A percentile compares a stretch with the other conserved stretches of the same genome.
phyloP scores from a whole-genome alignment of 1,140 invertebrate genomes.

The Zaprionus ghesquierei region DNA sequence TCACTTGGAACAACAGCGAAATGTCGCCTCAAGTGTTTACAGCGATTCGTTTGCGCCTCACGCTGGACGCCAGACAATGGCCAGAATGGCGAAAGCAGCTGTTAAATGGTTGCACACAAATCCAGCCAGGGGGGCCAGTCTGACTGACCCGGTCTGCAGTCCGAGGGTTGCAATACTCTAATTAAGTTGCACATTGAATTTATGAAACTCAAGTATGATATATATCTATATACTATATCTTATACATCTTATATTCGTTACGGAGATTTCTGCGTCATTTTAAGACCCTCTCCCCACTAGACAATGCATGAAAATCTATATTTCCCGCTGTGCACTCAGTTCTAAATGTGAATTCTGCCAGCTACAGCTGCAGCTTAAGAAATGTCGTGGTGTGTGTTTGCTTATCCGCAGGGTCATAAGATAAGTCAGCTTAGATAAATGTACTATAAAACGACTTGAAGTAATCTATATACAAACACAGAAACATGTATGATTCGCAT shows the following conservation, averaged over 20 bases:
- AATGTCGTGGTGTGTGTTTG: neutral
- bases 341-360: neutral
- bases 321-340: neutral
- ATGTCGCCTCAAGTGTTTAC: neutral
- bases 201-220: neutral
- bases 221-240: too few relatives aligned
- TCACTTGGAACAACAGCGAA: neutral
- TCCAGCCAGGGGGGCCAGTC: neutral
- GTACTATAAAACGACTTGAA: neutral
- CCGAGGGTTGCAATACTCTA: neutral
- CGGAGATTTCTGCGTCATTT: too few relatives aligned
- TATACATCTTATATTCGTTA: too few relatives aligned
- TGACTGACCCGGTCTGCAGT: neutral
- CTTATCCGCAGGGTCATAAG: neutral
- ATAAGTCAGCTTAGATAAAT: conserved; percentile 1
- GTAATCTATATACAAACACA: neutral
- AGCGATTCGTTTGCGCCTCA: neutral
- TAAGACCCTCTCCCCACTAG: too few relatives aligned
- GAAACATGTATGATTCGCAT: neutral
- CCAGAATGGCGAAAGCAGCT: neutral
- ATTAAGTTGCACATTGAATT: neutral
- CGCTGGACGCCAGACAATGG: neutral
- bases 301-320: neutral
- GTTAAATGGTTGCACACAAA: neutral
- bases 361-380: neutral